A percentile compares a stretch with the other conserved stretches of the same genome.
phyloP scores from a whole-genome alignment of 2,113 vertebrate genomes.

The Atrichornis clamosus region DNA sequence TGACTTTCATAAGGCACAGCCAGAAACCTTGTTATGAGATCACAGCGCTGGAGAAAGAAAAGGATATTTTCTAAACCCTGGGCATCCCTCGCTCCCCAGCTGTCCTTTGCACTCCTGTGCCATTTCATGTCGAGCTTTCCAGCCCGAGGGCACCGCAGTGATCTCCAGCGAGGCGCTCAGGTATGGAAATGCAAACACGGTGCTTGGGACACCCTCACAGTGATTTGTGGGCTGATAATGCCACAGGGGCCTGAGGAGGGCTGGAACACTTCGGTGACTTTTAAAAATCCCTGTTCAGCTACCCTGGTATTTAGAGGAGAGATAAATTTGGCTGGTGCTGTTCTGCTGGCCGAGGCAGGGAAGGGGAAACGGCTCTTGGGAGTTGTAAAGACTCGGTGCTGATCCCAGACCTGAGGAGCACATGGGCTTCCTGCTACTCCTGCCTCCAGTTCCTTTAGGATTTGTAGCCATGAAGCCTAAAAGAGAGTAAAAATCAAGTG shows the following conservation, averaged over 20 bases:
- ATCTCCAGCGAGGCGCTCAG: neutral
- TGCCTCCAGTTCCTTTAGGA: neutral
- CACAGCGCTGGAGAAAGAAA: neutral
- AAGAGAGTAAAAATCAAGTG: neutral
- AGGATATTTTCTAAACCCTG: neutral
- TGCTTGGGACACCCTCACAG: neutral
- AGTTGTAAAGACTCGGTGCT: neutral
- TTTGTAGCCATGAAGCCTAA: neutral
- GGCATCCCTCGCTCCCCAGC: neutral
- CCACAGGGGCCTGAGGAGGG: neutral
- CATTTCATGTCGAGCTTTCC: neutral
- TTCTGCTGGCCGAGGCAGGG: neutral
- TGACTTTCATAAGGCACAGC: neutral
- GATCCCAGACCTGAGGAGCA: neutral
- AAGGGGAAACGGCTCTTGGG: neutral
- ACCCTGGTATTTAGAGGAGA: neutral
- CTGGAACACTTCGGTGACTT: neutral
- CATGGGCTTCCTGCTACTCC: neutral
- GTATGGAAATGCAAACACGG: neutral
- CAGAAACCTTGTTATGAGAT: neutral
- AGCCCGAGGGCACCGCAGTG: neutral
- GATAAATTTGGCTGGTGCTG: constrained; percentile 20
- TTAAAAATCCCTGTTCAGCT: neutral
- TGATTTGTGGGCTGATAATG: neutral
- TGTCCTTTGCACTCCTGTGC: neutral